Evolutionary conservation across 2,797 vertebrate species (phyloP), one percentile per base, ranked within the genome.

Genomic region (Cyclopterus lumpus): DNA sequence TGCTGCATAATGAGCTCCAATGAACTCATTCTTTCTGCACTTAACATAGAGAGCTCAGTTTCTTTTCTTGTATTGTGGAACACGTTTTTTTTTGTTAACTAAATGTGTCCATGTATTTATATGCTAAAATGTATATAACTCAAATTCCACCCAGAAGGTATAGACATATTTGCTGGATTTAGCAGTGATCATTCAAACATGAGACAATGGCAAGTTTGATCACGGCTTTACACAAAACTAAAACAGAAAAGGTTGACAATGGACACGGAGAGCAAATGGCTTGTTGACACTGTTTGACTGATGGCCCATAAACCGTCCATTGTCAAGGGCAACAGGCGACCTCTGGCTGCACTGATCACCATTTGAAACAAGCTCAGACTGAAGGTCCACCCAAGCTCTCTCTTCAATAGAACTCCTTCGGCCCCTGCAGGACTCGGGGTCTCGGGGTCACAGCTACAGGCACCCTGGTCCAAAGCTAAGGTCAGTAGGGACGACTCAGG

Each of bases 1-100:
- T 40, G 55, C 16, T 78, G 86, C 78, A 87, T 93, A 94, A 93
- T 91, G 89, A 93, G 89, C 73, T 67, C 85, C 90, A 92, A 91
- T 93, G 92, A 93, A 89, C 90, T 70, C 73, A 57, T 81, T 84
- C 75, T 87, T 71, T 74, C n/a, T 84, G 76, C 59, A 75, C 67
- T 79, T 85, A 82, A 82, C 63, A 77, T 48, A 64, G 55, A 84
- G 67, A 69, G 59, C 68, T 55, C 10, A n/a, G 46, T 71, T 84
- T 75, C n/a, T 67, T 22, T 77, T 62, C 61, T 82, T 74, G 71
- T 78, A 69, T 85, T 22, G 32, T 63, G 28, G 48, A 70, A 67
- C 34, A 28, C 32, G 5, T 51, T 62, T 66, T 65, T 16, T 36
- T 57, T 46, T 62, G n/a, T 58, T 32, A 1, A 36, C 38, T 58